Base-by-base conservation (phyloP, 1,140 invertebrate genomes). In the Stenopsyche tienmushanensis region DNA sequence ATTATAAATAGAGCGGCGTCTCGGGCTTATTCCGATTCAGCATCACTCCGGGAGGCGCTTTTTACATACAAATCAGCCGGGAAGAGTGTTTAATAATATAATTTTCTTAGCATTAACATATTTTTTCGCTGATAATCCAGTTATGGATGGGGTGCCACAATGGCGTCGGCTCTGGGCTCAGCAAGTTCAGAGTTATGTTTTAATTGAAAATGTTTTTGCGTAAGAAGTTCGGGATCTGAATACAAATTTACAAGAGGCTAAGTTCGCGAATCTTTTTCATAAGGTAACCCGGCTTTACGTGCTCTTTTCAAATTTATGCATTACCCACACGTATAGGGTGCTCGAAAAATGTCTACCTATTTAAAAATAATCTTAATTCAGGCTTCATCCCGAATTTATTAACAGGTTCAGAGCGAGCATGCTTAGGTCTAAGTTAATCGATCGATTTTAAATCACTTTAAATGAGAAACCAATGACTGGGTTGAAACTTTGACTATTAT, bases 161-260 rank as follows among this genome's bases (percentile, higher is more conserved):
- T 49, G 23, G 50, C 54, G 34, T 9, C 53, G 26, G 13, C 29
- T 7, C 5, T 34, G 29, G 29, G 5, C 5, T 34, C 29, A 42
- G 18, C 54, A 17, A 25, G 47, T 24, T 42, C 15, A 15, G 42
- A 60, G 57, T 60, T 60, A 60, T 60, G 57, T 60, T 60, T 60
- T 60, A 60, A 60, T 60, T 60, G 57, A 60, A 60, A 60, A 60
- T 60, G 57, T 60, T 60, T 60, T 60, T 39, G 57, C 57, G 42
- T 39, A 34, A 60, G 44, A 20, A 9, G 5, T 8, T 13, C 57
- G 57, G 34, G 42, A 21, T 39, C 24, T 60, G 57, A 60, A 60
- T 60, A 60, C 41, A 20, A 60, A 60, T 34, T 34, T 5, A 13
- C 13, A 13, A 34, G 29, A n/a, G n/a, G n/a, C n/a, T n/a, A n/a